Evolutionary conservation across 1,140 invertebrate genomes (phyloP), one percentile per base, ranked within the genome.

Genomic region (Pectinophora gossypiella): DNA sequence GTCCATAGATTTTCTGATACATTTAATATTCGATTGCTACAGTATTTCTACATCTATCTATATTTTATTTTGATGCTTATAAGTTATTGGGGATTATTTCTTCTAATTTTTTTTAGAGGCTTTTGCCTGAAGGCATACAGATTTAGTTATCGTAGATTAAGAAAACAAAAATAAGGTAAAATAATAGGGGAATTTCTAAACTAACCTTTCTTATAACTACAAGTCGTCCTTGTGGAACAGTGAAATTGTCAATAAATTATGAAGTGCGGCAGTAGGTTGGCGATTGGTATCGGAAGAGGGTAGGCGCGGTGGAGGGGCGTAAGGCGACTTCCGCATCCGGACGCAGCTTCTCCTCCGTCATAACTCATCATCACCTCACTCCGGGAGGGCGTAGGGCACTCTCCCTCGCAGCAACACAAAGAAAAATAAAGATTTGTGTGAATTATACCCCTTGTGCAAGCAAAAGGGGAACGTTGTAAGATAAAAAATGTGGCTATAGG

Each of bases 351-450:
- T 59, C 56, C n/a, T 58, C 22, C 55, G 52, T 71, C 74, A 72
- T 86, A 86, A 84, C 78, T 84, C 83, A 84, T 86, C 80, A 84
- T 86, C 80, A 82, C 67, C 62, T 51, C 77, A 46, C 77, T 45
- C 55, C 76, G 62, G 77, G 76, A 73, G 65, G 73, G 56, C 38
- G 23, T n/a, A n/a, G 43, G 52, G 54, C 59, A 58, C 68, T 58
- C 69, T 45, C 66, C 62, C 68, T 68, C 71, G 36, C 66, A 46
- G 51, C 45, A 66, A 69, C 51, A 71, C 68, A 80, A 80, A 82
- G 78, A 81, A 76, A 75, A 72, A 76, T 73, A 77, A 75, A 81
- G 76, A 84, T 80, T 84, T 79, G 72, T 68, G 72, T 80, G 81
- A 82, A 77, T 80, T 82, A 80, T 80, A 72, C 68, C 61, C 68